Base-by-base conservation (phyloP, 2,113 vertebrate species). In the Phrynosoma blainvillii region DNA sequence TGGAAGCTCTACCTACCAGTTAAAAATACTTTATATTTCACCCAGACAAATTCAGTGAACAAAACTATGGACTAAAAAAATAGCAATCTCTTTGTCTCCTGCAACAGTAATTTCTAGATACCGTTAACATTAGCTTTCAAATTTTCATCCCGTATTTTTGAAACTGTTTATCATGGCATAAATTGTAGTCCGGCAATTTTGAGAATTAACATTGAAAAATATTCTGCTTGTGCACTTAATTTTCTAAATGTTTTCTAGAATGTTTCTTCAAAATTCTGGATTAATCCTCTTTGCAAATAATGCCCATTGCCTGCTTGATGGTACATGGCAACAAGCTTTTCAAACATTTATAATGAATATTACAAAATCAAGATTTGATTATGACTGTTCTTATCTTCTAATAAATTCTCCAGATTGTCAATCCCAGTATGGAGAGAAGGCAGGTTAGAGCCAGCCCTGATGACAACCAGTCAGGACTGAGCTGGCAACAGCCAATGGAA, bases 281-380 rank as follows among this genome's bases (percentile, higher is more conserved):
- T 62, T 62, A 62, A 62, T 62, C 13, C 14, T 62, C 59, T 3
- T 62, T 62, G 59, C 18, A 18, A 62, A 62, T 62, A 16, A 62
- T 62, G 0, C 47, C 47, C 47, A 47, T 47, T 47, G 47, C 1
- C 13, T 82, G 47, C 52, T 87, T 86, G 90, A 89, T 85, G 25
- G 74, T 82, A 75, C 80, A 1, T 74, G 23, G 84, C 12, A 65
- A 4, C 59, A 5, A 30, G 12, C 74, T 62, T 62, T 62, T 16
- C 13, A 62, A 18, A 62, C 87, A 76, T 27, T 42, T 70, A 32
- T n/a, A 52, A 18, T 36, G 85, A 91, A 18, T 10, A 65, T 40
- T 84, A 70, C 73, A 82, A 90, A 89, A 89, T 86, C 1, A 70
- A 54, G 77, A 79, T 0, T 88, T 84, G 76, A 47, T 23, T 76